Percentiles rank a stretch among this genome's conserved stretches.
Conservation (phyloP, 2,888 invertebrate species). For the Hoplodrina ambigua region DNA sequence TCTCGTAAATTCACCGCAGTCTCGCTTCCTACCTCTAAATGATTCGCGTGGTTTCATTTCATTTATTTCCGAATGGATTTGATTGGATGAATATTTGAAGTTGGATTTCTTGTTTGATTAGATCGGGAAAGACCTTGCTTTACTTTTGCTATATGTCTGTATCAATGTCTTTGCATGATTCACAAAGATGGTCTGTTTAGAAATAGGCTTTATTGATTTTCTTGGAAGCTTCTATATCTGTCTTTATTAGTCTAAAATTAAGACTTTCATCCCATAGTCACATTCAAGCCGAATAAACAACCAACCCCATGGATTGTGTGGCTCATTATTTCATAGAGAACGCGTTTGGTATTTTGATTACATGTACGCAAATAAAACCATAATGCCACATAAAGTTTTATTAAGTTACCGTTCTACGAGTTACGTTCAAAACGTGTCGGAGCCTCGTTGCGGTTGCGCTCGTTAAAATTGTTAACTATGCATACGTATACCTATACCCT, state of each 20-base stretch:
- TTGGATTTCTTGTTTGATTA: constrained; percentile 28
- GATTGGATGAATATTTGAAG: constrained; percentile 48
- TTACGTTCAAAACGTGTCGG: constrained; percentile 43
- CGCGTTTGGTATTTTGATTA: constrained; percentile 33
- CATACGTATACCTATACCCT: constrained; percentile 19
- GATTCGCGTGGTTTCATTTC: constrained; percentile 66
- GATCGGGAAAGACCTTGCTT: background rate
- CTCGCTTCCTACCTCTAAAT: constrained; percentile 58
- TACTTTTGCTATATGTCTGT: background rate
- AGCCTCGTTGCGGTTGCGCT: constrained; percentile 23
- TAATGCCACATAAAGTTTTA: constrained; percentile 59
- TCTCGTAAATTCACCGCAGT: constrained; percentile 69
- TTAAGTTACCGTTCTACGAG: constrained; percentile 58
- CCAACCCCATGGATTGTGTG: constrained; percentile 19
- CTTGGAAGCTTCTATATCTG: background rate
- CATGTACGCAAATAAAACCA: constrained; percentile 46
- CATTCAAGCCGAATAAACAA: background rate
- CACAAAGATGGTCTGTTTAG: background rate
- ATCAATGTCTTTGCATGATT: background rate
- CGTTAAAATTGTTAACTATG: constrained; percentile 48
- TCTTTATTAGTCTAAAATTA: background rate
- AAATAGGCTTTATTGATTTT: background rate
- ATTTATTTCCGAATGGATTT: constrained; percentile 63
- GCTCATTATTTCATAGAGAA: constrained; percentile 33
- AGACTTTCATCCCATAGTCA: background rate